Base-by-base conservation (phyloP, 2,113 vertebrate species). In the Myotis davidii region DNA sequence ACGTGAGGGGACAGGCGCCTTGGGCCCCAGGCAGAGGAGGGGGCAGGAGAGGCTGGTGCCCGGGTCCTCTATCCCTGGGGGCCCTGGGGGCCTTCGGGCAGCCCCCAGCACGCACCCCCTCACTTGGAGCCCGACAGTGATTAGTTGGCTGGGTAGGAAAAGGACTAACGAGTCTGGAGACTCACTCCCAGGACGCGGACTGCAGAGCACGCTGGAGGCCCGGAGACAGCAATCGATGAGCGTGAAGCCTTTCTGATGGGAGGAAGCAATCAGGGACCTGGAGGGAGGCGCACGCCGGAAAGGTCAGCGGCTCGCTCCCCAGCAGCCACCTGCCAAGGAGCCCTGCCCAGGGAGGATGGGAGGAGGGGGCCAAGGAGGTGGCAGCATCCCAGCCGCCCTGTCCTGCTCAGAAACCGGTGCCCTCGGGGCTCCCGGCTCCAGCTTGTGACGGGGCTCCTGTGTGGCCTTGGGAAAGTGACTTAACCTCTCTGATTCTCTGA, bases 201-300 rank as follows among this genome's bases (percentile, higher is more conserved):
- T n/a, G 18, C 67, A 92, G 96, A 97, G 89, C 67, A 97, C 94
- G 88, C 17, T 25, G 23, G 45, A 89, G 78, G 92, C 70, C 59
- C 6, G 8, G 92, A 96, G 96, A 96, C 90, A 96, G 56, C 85
- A 94, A 98, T 93, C 2, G 27, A 98, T 96, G 84, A 61, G 16
- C 50, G 72, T 4, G 25, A 85, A 85, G 90, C 32, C 82, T 54
- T 14, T 90, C 39, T 84, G 93, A 72, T 23, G 90, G 93, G 84
- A 95, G 87, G 92, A 86, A 94, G 96, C 77, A 76, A 83, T 93
- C 27, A 18, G 88, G 11, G 82, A 85, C 88, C 81, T 97, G 90
- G 48, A 56, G 95, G 67, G 96, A 89, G 93, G 29, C 48, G 17
- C 84, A 1, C 0, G 5, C 87, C 65, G 88, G 45, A 92, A 96